A percentile compares a stretch with the other conserved stretches of the same genome.
phyloP scores from a whole-genome alignment of 2,888 invertebrate genomes.

The Hedychridium roseum region DNA sequence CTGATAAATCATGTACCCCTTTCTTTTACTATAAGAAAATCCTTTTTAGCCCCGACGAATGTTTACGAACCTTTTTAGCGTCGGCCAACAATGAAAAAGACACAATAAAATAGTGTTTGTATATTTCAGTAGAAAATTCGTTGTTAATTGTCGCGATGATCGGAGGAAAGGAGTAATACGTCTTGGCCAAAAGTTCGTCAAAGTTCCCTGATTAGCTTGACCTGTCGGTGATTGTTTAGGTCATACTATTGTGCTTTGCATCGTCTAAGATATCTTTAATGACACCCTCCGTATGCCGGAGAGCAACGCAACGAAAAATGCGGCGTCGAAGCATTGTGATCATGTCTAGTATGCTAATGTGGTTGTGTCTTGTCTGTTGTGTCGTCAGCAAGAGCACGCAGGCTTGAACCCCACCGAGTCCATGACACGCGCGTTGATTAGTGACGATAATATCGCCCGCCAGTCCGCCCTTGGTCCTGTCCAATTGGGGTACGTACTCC shows the following conservation, averaged over 20 bases:
- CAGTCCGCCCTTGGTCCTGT: constrained; percentile 88
- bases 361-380: constrained; percentile 70
- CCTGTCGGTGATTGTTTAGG: too few relatives aligned
- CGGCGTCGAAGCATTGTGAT: constrained; percentile 56
- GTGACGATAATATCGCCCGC: constrained; percentile 86
- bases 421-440: constrained; percentile 94
- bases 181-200: too few relatives aligned
- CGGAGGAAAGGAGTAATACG: too few relatives aligned
- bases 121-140: too few relatives aligned
- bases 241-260: constrained; percentile 25
- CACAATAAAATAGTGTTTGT: too few relatives aligned
- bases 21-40: too few relatives aligned
- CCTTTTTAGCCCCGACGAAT: too few relatives aligned
- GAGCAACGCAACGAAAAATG: constrained; percentile 45
- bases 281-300: constrained; percentile 40
- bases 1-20: too few relatives aligned
- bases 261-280: constrained; percentile 35
- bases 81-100: too few relatives aligned
- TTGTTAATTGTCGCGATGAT: too few relatives aligned
- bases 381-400: constrained; percentile 85
- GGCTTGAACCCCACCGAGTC: constrained; percentile 92
- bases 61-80: too few relatives aligned
- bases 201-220: too few relatives aligned
- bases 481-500: constrained; percentile 91
- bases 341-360: constrained; percentile 64